These are phyloP conservation scores for Chrysolina haemoptera DNA, from an alignment of 2,888 invertebrate species.

Conservation along the genomic window DNA sequence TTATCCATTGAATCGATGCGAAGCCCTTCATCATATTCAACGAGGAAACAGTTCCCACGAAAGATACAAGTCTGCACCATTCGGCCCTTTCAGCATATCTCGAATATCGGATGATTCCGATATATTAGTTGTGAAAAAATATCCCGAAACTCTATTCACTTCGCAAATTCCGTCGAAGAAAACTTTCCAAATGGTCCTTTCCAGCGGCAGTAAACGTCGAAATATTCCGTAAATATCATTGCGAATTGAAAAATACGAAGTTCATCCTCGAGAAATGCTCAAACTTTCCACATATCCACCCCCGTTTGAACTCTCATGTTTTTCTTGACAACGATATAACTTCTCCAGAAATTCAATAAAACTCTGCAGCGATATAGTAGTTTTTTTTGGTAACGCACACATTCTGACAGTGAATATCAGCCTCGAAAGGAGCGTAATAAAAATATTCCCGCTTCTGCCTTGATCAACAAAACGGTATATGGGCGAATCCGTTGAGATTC, in stretches of 20 bases:
- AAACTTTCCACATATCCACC: slow-evolving; percentile 22
- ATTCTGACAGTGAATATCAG: slow-evolving; percentile 52
- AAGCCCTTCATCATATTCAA: background rate
- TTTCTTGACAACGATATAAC: slow-evolving; percentile 28
- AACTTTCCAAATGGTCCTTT: slow-evolving; percentile 1
- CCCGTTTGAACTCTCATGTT: slow-evolving; percentile 16
- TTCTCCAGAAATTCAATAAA: slow-evolving; percentile 39
- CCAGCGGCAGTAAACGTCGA: slow-evolving; percentile 1
- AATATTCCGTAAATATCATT: slow-evolving; percentile 11
- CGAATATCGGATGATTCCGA: background rate
- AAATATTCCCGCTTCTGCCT: slow-evolving; percentile 55
- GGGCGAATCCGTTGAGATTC: slow-evolving; percentile 64
- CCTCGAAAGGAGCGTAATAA: slow-evolving; percentile 57
- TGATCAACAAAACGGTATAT: slow-evolving; percentile 63
- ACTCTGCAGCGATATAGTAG: slow-evolving; percentile 34
- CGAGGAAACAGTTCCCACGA: background rate
- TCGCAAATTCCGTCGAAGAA: background rate
- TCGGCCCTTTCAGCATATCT: background rate
- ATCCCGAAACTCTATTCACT: background rate
- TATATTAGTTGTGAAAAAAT: background rate
- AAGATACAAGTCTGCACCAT: background rate
- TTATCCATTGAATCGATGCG: too few relatives aligned
- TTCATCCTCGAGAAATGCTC: slow-evolving; percentile 12
- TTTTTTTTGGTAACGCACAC: slow-evolving; percentile 42
- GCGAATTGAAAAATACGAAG: slow-evolving; percentile 16